These are phyloP conservation scores for Coccyzus lansbergi DNA, from an alignment of 2,797 vertebrate species.

Conservation along the genomic window DNA sequence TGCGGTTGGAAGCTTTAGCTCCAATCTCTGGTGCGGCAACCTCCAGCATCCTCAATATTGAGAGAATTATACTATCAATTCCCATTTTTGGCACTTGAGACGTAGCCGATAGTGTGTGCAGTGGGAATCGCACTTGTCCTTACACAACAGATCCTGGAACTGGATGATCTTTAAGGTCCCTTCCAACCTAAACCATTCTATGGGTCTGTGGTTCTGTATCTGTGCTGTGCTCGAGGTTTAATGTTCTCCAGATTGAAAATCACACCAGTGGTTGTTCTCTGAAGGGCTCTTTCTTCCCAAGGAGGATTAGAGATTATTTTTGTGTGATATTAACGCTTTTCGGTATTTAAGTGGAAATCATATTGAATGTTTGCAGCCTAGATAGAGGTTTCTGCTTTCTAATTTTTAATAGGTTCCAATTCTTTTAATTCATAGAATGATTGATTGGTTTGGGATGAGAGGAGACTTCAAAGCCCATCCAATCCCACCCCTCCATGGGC, in stretches of 20 bases:
- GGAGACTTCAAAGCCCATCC: too few relatives aligned
- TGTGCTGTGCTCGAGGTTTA: accelerated
- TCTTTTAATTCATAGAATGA: not conserved
- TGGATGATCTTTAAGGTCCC: too few relatives aligned
- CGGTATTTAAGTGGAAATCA: not conserved
- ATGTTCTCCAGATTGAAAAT: not conserved
- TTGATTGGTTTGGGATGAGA: too few relatives aligned
- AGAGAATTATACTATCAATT: accelerated
- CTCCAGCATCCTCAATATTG: not conserved
- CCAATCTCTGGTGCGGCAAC: accelerated
- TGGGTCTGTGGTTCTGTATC: not conserved
- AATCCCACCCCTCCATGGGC: too few relatives aligned
- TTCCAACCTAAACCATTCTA: too few relatives aligned
- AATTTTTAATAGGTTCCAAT: not conserved
- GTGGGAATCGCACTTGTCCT: not conserved
- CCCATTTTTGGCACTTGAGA: accelerated
- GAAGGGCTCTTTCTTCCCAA: not conserved
- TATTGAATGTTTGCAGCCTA: accelerated
- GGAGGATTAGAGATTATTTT: not conserved
- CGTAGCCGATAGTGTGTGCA: accelerated
- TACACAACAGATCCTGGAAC: not conserved
- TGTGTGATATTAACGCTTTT: not conserved
- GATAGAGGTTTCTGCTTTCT: not conserved
- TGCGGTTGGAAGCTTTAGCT: not conserved
- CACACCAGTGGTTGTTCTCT: accelerated